Conservation (phyloP, 2,888 invertebrate species). For the Trachelus tabidus region DNA sequence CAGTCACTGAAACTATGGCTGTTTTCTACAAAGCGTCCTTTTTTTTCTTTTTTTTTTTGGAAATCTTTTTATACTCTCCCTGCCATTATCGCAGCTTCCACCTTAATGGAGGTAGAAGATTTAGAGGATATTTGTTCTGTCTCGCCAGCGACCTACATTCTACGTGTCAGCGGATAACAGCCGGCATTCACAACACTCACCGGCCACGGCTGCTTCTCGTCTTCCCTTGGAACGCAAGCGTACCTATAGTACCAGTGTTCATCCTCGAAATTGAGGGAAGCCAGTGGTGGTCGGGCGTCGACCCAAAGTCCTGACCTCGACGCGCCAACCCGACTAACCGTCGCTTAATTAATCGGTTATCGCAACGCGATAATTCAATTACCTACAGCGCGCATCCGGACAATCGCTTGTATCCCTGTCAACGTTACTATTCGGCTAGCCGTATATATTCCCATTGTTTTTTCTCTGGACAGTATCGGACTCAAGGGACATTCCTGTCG, state of each 20-base stretch:
- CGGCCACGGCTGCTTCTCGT: neutral
- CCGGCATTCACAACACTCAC: conserved; percentile 27
- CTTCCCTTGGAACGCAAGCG: neutral
- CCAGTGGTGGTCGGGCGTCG: neutral
- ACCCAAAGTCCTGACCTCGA: conserved; percentile 1
- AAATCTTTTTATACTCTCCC: neutral
- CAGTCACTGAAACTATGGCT: neutral
- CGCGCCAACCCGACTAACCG: neutral
- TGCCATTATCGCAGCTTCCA: neutral
- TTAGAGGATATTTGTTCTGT: conserved; percentile 33
- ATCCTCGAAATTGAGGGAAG: neutral
- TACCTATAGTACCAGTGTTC: neutral
- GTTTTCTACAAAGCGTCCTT: neutral
- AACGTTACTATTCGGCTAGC: neutral
- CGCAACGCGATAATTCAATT: conserved; percentile 10
- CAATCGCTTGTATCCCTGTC: conserved; percentile 6
- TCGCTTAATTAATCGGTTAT: conserved; percentile 10
- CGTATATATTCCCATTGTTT: conserved; percentile 13
- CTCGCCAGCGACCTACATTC: conserved; percentile 30
- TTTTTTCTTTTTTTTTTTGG: neutral
- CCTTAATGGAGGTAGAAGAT: conserved; percentile 18
- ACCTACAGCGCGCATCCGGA: conserved; percentile 6
- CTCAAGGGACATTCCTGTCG: conserved; percentile 36
- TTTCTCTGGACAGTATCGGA: conserved; percentile 12
- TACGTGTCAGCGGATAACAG: conserved; percentile 29